Conservation (phyloP, 2,797 vertebrate species). For the Phoxinus dragarum region DNA sequence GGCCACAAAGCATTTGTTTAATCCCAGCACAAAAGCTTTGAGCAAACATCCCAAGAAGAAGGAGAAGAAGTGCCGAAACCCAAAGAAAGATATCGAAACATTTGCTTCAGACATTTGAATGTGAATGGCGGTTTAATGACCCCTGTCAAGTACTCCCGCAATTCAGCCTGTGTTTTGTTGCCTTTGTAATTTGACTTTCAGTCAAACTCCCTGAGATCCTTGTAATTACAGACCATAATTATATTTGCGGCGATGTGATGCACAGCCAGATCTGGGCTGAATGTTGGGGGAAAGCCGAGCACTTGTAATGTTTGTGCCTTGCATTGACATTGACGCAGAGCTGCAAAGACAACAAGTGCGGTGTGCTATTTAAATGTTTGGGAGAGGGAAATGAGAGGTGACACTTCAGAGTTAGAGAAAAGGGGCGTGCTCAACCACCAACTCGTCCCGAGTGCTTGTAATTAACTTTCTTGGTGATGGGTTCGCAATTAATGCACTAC, state of each 20-base stretch:
- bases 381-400: slow-evolving; percentile 76
- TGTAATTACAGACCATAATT: slow-evolving; percentile 80
- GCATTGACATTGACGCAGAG: slow-evolving; percentile 79
- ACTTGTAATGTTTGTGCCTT: slow-evolving; percentile 68
- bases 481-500: slow-evolving; percentile 68
- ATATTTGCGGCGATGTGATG: slow-evolving; percentile 73
- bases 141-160: slow-evolving; percentile 80
- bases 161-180: slow-evolving; percentile 83
- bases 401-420: slow-evolving; percentile 68
- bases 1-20: slow-evolving; percentile 62
- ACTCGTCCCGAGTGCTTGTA: slow-evolving; percentile 62
- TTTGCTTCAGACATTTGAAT: slow-evolving; percentile 84
- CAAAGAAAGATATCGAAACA: slow-evolving; percentile 68
- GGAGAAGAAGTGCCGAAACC: slow-evolving; percentile 69
- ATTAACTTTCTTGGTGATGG: slow-evolving; percentile 71
- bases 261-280: slow-evolving; percentile 61
- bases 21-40: slow-evolving; percentile 72
- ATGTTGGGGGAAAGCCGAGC: slow-evolving; percentile 61
- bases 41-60: slow-evolving; percentile 75
- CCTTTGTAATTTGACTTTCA: slow-evolving; percentile 78
- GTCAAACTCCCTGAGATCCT: slow-evolving; percentile 78
- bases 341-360: slow-evolving; percentile 73
- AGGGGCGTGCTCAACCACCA: slow-evolving; percentile 62
- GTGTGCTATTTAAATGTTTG: slow-evolving; percentile 75
- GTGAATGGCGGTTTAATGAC: slow-evolving; percentile 84